phyloP scores from a whole-genome alignment of 92 coral and sea anemone genomes.

The Galaxea fascicularis region DNA sequence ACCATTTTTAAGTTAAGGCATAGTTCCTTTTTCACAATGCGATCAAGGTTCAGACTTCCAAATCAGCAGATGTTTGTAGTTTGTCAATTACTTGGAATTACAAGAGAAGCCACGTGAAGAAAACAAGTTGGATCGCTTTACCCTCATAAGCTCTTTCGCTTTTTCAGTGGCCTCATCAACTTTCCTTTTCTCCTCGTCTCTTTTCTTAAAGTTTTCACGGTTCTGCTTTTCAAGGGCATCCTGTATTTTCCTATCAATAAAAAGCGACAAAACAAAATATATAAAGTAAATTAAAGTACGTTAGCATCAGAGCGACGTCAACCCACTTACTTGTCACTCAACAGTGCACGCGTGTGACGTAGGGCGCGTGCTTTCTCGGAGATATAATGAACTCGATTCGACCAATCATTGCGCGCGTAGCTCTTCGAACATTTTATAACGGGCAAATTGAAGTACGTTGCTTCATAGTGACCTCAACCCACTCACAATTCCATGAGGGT shows the following conservation, averaged over 20 bases:
- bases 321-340: too few species aligned
- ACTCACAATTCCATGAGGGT: background rate
- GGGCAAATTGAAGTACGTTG: too few species aligned
- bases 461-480: too few species aligned
- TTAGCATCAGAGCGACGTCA: too few species aligned
- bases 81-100: background rate
- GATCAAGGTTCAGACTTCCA: background rate
- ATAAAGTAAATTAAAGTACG: too few species aligned
- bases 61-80: background rate
- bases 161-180: slow-evolving; percentile 88
- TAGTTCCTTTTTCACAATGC: background rate
- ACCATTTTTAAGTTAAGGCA: too few species aligned
- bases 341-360: too few species aligned
- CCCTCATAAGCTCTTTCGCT: slow-evolving; percentile 90
- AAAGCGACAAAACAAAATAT: too few species aligned
- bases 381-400: too few species aligned
- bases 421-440: too few species aligned
- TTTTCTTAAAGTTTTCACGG: slow-evolving; percentile 79
- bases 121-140: background rate
- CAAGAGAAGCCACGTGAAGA: background rate
- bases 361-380: too few species aligned
- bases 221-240: slow-evolving; percentile 86
- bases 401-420: too few species aligned
- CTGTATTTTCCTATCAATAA: slow-evolving; percentile 80
- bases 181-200: slow-evolving; percentile 79